Base-by-base conservation (phyloP, 2,113 vertebrate genomes). In the Bolborhynchus lineola region DNA sequence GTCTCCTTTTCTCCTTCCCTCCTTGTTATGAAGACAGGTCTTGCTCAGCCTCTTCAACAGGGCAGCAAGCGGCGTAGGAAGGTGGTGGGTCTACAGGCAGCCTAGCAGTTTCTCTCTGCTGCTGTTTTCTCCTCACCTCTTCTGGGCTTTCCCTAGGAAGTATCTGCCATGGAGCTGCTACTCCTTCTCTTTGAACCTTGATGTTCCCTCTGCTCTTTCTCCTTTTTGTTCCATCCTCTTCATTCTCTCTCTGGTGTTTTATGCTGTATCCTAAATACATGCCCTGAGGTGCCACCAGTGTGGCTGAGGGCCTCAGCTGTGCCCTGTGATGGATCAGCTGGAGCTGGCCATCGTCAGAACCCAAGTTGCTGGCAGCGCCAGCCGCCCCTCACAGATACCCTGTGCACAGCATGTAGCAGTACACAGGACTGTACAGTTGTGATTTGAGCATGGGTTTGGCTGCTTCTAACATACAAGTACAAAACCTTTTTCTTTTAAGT, bases 271-370 rank as follows among this genome's bases (percentile, higher is more conserved):
- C 67, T 70, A 71, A 75, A 35, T 39, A 9, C 7, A 1, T 57
- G 63, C 21, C 10, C 31, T 41, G n/a, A 57, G 33, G n/a, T 84
- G 64, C 28, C 25, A 15, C 31, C 28, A 29, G 35, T 0, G 0
- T 75, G 50, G 44, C 65, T 42, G 75, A n/a, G 25, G 23, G 26
- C 8, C 49, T 88, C 55, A 39, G 26, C 6, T 26, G 31, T 72
- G 60, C 14, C 35, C 39, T 4, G 0, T 7, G 5, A 7, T 44
- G 16, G 21, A 8, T 1, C 6, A 19, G 18, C 37, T 35, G 7
- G 21, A 41, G 12, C 24, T 3, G 6, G 10, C 24, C 59, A 14
- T 64, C 33, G 35, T 15, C 2, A 1, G 18, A 15, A 39, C 0
- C 33, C 33, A 21, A 1, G 25, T 23, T 59, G 33, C 55, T 59